A percentile compares a stretch with the other conserved stretches of the same genome.
Evolutionary conservation across 2,888 invertebrate genomes (phyloP).

Genomic region (Drosophila mimetica): DNA sequence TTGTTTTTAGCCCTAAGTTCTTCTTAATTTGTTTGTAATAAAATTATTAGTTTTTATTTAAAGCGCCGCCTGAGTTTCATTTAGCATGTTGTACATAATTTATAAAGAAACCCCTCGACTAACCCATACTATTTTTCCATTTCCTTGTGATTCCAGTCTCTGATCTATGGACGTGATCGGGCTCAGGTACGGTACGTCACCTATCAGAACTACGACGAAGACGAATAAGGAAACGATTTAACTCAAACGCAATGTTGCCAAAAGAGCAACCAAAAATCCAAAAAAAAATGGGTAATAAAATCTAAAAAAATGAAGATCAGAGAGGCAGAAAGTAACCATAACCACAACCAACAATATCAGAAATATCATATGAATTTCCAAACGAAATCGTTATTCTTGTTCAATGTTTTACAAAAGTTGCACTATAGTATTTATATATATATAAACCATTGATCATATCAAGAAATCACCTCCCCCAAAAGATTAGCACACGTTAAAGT

Average conservation of each 20-base stretch:
- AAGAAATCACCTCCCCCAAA: constrained; percentile 42
- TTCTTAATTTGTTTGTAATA: constrained; percentile 39
- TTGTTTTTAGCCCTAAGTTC: constrained; percentile 34
- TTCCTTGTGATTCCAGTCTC: constrained; percentile 87
- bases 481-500: constrained; percentile 38
- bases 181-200: constrained; percentile 97
- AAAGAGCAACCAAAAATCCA: constrained; percentile 63
- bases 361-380: constrained; percentile 83
- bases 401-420: constrained; percentile 33
- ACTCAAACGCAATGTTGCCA: constrained; percentile 60
- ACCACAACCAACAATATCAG: constrained; percentile 84
- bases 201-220: constrained; percentile 96
- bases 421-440: constrained; percentile 26
- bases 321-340: constrained; percentile 33
- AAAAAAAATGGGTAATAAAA: constrained; percentile 52
- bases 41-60: constrained; percentile 27
- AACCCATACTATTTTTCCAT: constrained; percentile 14
- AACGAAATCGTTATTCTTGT: constrained; percentile 60
- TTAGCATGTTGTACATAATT: neutral
- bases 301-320: constrained; percentile 7
- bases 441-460: constrained; percentile 37
- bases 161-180: constrained; percentile 93
- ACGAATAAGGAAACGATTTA: constrained; percentile 85
- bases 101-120: neutral
- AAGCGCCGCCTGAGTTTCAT: constrained; percentile 26